Conservation (phyloP, 1,140 invertebrate species). For the Temnothorax nylanderi region DNA sequence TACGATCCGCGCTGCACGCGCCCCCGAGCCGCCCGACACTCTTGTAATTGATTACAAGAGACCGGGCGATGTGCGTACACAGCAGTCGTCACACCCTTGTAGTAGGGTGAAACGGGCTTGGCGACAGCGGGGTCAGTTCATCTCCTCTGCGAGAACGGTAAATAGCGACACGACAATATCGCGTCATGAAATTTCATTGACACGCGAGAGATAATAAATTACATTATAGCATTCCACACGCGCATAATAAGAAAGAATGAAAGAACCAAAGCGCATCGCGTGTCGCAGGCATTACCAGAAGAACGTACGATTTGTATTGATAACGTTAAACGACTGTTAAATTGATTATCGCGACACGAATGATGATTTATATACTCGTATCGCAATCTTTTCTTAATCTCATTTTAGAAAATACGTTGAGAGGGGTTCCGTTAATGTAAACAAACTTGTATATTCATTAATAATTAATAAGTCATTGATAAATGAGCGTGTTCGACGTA, state of each 20-base stretch:
- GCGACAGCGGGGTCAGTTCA: constrained; percentile 26
- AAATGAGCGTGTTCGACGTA: background rate
- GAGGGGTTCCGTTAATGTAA: background rate
- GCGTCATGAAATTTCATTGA: constrained; percentile 46
- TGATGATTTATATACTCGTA: background rate
- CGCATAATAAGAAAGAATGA: background rate
- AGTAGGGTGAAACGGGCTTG: constrained; percentile 43
- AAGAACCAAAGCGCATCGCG: background rate
- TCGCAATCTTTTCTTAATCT: background rate
- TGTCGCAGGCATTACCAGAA: background rate
- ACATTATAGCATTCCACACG: background rate
- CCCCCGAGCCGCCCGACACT: background rate
- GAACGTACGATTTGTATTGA: background rate
- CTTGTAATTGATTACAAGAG: constrained; percentile 56
- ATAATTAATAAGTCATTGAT: background rate
- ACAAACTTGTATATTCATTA: background rate
- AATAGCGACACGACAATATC: constrained; percentile 34
- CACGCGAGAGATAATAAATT: constrained; percentile 52
- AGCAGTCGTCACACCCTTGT: constrained; percentile 63
- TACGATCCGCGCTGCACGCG: background rate
- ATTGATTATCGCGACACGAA: background rate
- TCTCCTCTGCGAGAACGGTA: constrained; percentile 14
- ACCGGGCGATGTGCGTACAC: constrained; percentile 70
- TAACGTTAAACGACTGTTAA: constrained; percentile 1
- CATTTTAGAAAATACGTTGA: background rate